Base-by-base conservation (phyloP, 1,140 invertebrate species). In the Pachypeltis micranthus region DNA sequence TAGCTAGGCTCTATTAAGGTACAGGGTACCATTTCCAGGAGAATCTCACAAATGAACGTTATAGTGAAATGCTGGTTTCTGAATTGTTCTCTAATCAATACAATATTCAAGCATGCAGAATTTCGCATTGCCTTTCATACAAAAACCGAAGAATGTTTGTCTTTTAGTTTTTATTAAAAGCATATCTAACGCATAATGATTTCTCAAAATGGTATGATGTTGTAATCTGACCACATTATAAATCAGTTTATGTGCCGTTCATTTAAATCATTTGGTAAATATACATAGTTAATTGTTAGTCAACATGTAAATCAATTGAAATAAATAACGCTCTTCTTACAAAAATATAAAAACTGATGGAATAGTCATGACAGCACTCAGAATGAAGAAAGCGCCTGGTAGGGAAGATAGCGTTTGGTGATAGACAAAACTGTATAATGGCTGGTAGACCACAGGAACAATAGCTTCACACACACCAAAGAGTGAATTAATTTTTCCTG, bases 401-500 rank as follows among this genome's bases (percentile, higher is more conserved):
- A 90, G 81, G 0, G 79, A 80, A 44, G 83, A 76, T 63, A 89
- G 77, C 0, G 86, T 90, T 1, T 83, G 78, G 1, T 81, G 80
- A 69, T 89, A 90, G 7, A 88, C 74, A 0, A 81, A 80, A 26
- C 84, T 86, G 69, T 89, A 89, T 83, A 89, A 86, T 0, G 87
- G 86, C 0, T 83, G 85, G 72, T 87, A 88, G 3, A 89, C 79
- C 51, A 90, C 74, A 2, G 87, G 87, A 83, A 88, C 87, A 66
- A 89, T 76, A 0, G 86, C 85, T 74, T 90, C 87, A 44, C 85
- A 87, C 16, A 88, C 79, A 0, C 88, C 88, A 66, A 88, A 87
- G 39, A 90, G 74, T 0, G 88, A 90, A 69, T 89, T 88, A 1
- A 90, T 83, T 77, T 90, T 89, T 26, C 87, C 87, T 86, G 31